Evolutionary conservation across 2,797 vertebrate species (phyloP), one percentile per base, ranked within the genome.

Genomic region (Babyrousa celebensis): DNA sequence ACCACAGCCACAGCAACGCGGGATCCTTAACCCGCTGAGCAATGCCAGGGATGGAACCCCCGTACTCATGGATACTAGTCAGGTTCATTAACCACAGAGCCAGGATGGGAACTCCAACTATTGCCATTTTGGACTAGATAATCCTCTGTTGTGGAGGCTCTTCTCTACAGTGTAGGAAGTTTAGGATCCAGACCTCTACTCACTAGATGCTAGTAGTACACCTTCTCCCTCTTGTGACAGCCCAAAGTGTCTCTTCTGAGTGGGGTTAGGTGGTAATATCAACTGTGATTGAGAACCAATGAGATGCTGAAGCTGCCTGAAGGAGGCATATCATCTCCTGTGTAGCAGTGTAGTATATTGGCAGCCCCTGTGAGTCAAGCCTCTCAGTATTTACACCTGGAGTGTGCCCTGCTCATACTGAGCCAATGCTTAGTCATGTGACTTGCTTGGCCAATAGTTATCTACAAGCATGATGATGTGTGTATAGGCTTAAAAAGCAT

Each of bases 381-480:
- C 88, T 88, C 20, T 27, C 32, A 20, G 8, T 25, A 18, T 1
- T 72, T 23, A 56, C 3, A 71, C 36, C 17, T 68, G 17, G 16
- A 6, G 9, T 6, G 0, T 6, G 52, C 17, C 21, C 7, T 0
- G 0, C 29, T 52, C 72, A 23, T 54, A 17, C 11, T 23, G 40
- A 70, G 23, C 48, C 29, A 48, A 2, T 12, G 14, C 2, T 92
- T 84, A 32, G 5, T 54, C 70, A 92, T 6, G 11, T 75, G 43
- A 72, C 16, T 75, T 63, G 12, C 15, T 70, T 91, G 67, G 5
- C 7, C 18, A 70, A 32, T 10, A 72, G 63, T 70, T 56, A 25
- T 63, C 9, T 62, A 40, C 6, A 86, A 87, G 1, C 7, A 21
- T 1, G 16, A 21, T 1, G 16, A 40, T 15, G 36, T 17, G 2